Percentiles rank a stretch among this genome's conserved stretches.
phyloP scores from a whole-genome alignment of 1,140 invertebrate species.

The Drosophila orena region DNA sequence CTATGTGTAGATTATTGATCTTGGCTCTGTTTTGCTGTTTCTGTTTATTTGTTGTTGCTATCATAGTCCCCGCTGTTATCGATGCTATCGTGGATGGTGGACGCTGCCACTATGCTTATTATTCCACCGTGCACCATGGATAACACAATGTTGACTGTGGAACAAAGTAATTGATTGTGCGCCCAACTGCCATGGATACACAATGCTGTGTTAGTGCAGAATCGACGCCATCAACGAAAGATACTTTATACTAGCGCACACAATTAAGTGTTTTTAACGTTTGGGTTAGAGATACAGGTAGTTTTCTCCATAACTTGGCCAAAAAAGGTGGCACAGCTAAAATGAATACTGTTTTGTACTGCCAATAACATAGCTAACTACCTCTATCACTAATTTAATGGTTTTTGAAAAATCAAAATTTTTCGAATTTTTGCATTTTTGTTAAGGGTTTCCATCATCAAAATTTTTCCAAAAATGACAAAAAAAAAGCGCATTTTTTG shows the following conservation, averaged over 20 bases:
- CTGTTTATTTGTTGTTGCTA: constrained; percentile 30
- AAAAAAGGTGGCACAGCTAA: too few species aligned
- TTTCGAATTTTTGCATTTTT: too few species aligned
- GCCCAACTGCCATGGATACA: neutral
- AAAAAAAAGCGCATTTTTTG: too few species aligned
- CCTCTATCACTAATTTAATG: too few species aligned
- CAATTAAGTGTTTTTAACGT: neutral
- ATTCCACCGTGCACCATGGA: constrained; percentile 20
- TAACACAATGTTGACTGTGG: neutral
- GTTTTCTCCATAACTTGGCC: too few species aligned
- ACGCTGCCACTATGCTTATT: constrained; percentile 6
- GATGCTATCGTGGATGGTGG: neutral
- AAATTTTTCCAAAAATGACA: too few species aligned
- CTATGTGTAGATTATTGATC: constrained; percentile 60
- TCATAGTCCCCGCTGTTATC: constrained; percentile 28
- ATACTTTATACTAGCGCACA: neutral
- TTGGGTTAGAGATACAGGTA: neutral
- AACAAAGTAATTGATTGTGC: neutral
- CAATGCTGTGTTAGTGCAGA: constrained; percentile 5
- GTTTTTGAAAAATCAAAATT: too few species aligned
- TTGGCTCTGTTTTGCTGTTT: constrained; percentile 12
- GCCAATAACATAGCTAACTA: too few species aligned
- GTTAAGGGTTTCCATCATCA: too few species aligned
- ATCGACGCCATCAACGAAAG: neutral
- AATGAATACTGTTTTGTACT: too few species aligned